Evolutionary conservation across 2,797 vertebrate genomes (phyloP).

Genomic region (Sebastes aleutianus): DNA sequence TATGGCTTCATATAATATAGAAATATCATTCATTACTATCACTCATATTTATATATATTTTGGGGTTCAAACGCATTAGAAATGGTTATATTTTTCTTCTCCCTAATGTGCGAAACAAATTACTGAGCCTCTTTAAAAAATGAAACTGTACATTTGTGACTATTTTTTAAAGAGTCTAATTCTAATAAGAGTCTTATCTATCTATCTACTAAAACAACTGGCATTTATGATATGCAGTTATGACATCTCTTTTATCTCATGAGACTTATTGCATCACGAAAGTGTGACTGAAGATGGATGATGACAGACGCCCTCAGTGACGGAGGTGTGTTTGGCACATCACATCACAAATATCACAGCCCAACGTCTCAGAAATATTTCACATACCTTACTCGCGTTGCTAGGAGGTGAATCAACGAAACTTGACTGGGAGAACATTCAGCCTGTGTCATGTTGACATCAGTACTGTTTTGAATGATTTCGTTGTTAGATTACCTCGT

Average conservation of each 20-base stretch:
- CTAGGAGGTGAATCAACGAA: not conserved
- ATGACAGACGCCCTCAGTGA: constrained; percentile 38
- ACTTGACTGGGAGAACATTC: not conserved
- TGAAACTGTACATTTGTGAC: not conserved
- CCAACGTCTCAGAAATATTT: constrained; percentile 40
- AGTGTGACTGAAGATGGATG: not conserved
- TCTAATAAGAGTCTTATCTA: no score
- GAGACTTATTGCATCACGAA: not conserved
- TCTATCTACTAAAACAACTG: no score
- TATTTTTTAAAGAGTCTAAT: not conserved
- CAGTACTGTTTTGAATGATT: not conserved
- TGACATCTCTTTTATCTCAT: not conserved
- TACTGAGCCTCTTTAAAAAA: not conserved
- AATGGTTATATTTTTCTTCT: no score
- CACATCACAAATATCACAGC: not conserved
- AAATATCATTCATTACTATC: no score
- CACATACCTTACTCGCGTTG: constrained; percentile 32
- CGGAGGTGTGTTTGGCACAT: constrained; percentile 34
- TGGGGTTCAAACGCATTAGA: no score
- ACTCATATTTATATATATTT: no score
- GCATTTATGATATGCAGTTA: not conserved
- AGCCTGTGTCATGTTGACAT: not conserved
- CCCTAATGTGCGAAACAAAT: not conserved
- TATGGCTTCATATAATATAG: no score
- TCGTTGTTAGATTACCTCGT: constrained; percentile 54